Evolutionary conservation across 2,113 vertebrate genomes (phyloP).

Genomic region (Acanthisitta chloris): DNA sequence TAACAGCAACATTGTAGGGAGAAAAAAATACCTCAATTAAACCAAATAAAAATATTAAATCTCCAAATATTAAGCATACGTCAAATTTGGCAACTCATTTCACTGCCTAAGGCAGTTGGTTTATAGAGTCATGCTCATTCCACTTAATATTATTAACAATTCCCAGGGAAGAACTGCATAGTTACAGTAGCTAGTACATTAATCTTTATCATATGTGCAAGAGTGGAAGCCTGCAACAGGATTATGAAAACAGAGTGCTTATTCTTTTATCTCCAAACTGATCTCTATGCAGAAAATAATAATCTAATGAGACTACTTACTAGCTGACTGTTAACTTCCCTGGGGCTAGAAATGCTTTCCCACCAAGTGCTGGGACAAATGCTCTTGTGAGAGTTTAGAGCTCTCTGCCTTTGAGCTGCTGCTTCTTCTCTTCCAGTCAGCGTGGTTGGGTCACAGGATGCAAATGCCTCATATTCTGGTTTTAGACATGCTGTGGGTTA

Average conservation of each 20-base stretch:
- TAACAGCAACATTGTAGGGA: not conserved
- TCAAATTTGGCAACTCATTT: not conserved
- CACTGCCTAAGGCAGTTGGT: not conserved
- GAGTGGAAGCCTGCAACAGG: not conserved
- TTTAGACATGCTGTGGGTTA: not conserved
- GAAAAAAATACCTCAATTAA: not conserved
- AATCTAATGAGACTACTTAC: not conserved
- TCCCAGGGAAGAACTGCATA: not conserved
- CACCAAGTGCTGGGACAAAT: not conserved
- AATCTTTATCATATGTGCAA: conserved; percentile 30
- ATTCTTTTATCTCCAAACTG: conserved; percentile 3
- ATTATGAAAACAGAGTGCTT: not conserved
- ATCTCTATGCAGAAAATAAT: not conserved
- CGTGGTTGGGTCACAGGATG: not conserved
- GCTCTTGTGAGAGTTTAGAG: not conserved
- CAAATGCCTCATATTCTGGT: not conserved
- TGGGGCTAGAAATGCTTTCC: not conserved
- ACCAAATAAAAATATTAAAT: not conserved
- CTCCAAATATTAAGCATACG: not conserved
- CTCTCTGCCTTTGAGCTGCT: not conserved
- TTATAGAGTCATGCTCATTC: conserved; percentile 12
- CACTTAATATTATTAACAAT: conserved; percentile 46
- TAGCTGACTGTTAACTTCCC: not conserved
- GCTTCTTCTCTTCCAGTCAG: not conserved
- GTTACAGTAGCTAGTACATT: conserved; percentile 14